phyloP scores from a whole-genome alignment of 2,797 vertebrate genomes.

The Streptopelia turtur region DNA sequence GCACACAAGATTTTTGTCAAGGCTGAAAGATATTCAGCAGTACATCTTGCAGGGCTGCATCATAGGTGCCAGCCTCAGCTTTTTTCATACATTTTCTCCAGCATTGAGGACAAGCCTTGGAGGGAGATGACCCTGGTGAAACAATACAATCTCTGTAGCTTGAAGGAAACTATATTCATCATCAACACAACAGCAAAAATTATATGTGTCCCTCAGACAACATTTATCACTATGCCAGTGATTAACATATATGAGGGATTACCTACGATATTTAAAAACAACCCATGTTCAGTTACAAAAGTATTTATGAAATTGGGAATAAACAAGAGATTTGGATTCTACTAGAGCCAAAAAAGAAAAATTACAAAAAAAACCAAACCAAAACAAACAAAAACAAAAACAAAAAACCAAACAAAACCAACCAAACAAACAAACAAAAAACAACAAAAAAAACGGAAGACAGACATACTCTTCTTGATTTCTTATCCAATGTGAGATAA shows the following conservation, averaged over 20 bases:
- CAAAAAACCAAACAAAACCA: no score
- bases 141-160: background rate
- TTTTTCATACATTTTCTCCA: background rate
- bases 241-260: background rate
- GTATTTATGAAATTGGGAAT: background rate
- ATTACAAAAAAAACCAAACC: no score
- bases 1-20: background rate
- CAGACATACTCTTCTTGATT: background rate
- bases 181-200: background rate
- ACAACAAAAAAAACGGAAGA: no score
- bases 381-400: no score
- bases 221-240: background rate
- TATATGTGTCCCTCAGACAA: background rate
- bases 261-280: background rate
- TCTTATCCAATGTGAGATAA: background rate
- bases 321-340: background rate
- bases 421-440: no score
- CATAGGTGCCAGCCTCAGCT: background rate
- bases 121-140: background rate
- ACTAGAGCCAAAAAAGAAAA: no score
- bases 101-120: background rate
- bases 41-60: background rate
- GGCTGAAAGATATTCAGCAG: background rate
- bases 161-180: background rate
- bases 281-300: background rate